Evolutionary conservation across 2,888 invertebrate genomes (phyloP).

Genomic region (Conus canariensis): DNA sequence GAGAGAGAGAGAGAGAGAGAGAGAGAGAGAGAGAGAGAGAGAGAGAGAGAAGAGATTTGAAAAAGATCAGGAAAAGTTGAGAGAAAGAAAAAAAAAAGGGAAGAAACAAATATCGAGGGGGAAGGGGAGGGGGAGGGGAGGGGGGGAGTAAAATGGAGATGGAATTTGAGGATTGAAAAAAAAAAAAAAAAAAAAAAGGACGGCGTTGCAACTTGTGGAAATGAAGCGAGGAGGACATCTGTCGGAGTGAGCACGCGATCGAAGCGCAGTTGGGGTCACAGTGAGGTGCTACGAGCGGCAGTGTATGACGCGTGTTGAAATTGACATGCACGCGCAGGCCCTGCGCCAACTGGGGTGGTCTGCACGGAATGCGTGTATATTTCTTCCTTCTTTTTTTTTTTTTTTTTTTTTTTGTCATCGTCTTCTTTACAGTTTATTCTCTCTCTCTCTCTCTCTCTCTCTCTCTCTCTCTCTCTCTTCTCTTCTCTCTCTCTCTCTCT

Average conservation of each 20-base stretch:
- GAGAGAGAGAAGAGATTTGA: no score
- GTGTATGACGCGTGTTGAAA: conserved; percentile 17
- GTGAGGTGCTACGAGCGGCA: neutral
- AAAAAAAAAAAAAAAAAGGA: neutral
- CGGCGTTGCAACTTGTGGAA: neutral
- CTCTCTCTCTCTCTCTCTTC: no score
- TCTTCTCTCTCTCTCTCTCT: no score
- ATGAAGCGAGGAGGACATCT: conserved; percentile 32
- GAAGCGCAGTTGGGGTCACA: neutral
- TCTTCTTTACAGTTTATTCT: neutral
- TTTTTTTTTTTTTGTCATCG: neutral
- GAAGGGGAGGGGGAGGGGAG: neutral
- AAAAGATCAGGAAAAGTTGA: no score
- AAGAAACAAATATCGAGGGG: neutral
- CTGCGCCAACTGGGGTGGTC: conserved; percentile 12
- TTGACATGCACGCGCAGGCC: conserved; percentile 35
- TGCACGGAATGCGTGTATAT: neutral
- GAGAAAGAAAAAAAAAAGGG: neutral
- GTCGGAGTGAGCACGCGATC: conserved; percentile 8
- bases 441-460: no score
- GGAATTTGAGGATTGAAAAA: neutral
- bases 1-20: no score
- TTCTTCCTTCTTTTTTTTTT: neutral
- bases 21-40: no score
- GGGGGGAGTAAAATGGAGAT: neutral